Base-by-base conservation (phyloP, 2,888 invertebrate genomes). In the Scaptomyza caliginosa region DNA sequence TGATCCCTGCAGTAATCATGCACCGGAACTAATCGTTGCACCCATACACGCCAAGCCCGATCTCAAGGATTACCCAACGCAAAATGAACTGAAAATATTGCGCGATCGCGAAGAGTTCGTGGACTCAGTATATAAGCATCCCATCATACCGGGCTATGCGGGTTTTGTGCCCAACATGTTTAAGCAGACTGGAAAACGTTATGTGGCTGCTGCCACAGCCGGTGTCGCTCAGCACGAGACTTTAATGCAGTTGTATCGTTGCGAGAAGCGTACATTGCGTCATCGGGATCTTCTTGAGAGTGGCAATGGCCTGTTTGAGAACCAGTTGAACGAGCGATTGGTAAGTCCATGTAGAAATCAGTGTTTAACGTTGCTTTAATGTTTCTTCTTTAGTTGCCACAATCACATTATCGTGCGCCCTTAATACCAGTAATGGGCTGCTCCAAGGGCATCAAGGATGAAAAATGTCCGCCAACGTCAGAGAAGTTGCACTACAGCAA, bases 71-170 rank as follows among this genome's bases (percentile, higher is more conserved):
- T 93, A 94, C 58, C 95, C 96, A 8, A 92, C 94, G 0, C 92
- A 94, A 87, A 92, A 92, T 55, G 95, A 95, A 80, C 93, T 95
- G 34, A 94, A 95, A 69, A 89, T 93, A 0, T 93, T 96, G 4
- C 94, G 94, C 74, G 93, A 93, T 8, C 93, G 95, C 69, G 93
- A 93, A 71, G 92, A 93, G 50, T 93, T 93, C 86, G 94, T 94
- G 1, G 95, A 95, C 90, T 93, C 94, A 0, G 92, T 95, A 26
- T 96, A 95, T 89, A 93, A 93, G 63, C 94, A 95, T 91, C 95
- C 96, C 1, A 94, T 95, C 91, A 92, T 95, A 68, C 95, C 96
- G 16, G 95, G 95, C 34, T 96, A 95, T 88, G 94, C 95, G 91
- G 96, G 96, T 2, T 91, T 90, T 48, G 79, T 91, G 32, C 96